These are phyloP conservation scores for Epistrophella euchroma DNA, from an alignment of 2,888 invertebrate species.

Conservation along the genomic window DNA sequence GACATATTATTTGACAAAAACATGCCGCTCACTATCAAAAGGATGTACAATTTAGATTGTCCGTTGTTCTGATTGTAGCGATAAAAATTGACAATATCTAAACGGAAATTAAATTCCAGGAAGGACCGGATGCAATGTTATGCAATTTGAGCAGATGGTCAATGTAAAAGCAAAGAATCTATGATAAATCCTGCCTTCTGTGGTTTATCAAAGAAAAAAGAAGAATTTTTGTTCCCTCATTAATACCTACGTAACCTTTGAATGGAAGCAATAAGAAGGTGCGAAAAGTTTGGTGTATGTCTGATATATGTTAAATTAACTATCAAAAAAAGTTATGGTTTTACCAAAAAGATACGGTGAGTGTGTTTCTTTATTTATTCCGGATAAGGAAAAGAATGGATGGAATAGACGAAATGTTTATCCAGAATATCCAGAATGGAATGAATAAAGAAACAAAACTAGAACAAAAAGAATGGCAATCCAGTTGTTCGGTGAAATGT, in stretches of 20 bases:
- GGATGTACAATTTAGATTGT: neutral
- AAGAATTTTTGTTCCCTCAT: neutral
- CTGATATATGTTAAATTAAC: too few relatives aligned
- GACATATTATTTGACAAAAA: neutral
- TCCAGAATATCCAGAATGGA: too few relatives aligned
- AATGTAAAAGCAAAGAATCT: neutral
- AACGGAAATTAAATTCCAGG: conserved; percentile 21
- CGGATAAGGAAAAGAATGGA: too few relatives aligned
- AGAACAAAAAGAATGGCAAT: too few relatives aligned
- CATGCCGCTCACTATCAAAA: neutral
- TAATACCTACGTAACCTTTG: neutral
- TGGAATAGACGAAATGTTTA: too few relatives aligned
- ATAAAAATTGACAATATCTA: neutral
- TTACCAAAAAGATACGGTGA: too few relatives aligned
- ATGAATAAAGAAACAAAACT: too few relatives aligned
- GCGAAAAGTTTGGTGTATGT: neutral
- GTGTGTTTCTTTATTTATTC: too few relatives aligned
- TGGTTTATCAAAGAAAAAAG: neutral
- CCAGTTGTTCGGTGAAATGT: too few relatives aligned
- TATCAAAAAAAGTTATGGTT: too few relatives aligned
- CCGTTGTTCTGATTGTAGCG: neutral
- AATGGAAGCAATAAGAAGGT: neutral
- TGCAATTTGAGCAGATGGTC: conserved; percentile 22
- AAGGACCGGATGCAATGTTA: conserved; percentile 29
- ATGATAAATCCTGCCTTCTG: neutral